These are phyloP conservation scores for Heliangelus exortis DNA, from an alignment of 2,797 vertebrate genomes.

Conservation along the genomic window DNA sequence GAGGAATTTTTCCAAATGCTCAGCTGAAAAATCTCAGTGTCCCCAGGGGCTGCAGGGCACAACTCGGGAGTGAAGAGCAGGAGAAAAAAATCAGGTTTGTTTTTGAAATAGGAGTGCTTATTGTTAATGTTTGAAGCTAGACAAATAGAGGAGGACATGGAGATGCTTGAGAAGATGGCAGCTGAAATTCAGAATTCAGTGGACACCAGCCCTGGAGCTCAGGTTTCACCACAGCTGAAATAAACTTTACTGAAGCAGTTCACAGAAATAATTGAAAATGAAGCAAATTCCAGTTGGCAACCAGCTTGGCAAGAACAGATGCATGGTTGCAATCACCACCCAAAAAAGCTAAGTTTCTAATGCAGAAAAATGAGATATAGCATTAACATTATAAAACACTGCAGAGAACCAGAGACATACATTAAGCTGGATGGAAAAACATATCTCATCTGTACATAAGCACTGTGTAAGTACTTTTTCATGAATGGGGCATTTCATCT, in stretches of 20 bases:
- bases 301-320: neutral
- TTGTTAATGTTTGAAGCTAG: neutral
- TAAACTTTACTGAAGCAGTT: neutral
- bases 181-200: neutral
- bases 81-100: neutral
- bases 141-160: neutral
- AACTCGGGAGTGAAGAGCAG: neutral
- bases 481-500: no score
- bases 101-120: neutral
- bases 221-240: neutral
- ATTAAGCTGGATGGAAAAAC: no score
- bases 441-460: no score
- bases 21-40: neutral
- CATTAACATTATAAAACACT: neutral
- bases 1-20: neutral
- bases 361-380: neutral
- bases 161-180: neutral
- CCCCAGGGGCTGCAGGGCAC: neutral
- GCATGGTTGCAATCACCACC: neutral
- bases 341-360: neutral
- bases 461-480: no score
- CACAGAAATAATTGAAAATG: neutral
- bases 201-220: neutral
- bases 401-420: neutral
- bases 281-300: conserved; percentile 19